Evolutionary conservation across 2,797 vertebrate species (phyloP).

Genomic region (Typhlichthys eigenmanni): DNA sequence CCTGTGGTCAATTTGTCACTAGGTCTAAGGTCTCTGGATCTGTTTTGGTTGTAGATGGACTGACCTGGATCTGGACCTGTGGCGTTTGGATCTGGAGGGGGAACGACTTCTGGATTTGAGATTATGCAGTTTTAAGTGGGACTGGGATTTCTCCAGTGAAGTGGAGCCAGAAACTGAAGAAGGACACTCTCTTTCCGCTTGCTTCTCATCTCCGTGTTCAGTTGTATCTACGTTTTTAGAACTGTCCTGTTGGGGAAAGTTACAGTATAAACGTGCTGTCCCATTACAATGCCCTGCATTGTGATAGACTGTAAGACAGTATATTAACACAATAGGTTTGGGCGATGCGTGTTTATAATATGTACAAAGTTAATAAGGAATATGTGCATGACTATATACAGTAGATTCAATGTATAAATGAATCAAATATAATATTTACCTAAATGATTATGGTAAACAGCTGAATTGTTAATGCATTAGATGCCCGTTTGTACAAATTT

Average conservation of each 20-base stretch:
- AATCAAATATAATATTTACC: no score
- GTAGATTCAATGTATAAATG: no score
- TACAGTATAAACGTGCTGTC: neutral
- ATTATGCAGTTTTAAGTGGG: conserved; percentile 38
- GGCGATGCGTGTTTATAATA: no score
- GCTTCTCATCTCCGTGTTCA: conserved; percentile 32
- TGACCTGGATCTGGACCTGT: conserved; percentile 46
- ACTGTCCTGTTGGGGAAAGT: conserved; percentile 50
- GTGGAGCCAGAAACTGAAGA: conserved; percentile 49
- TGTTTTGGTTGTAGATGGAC: no score
- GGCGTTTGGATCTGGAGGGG: conserved; percentile 20
- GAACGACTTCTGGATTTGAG: conserved; percentile 35
- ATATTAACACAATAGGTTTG: no score
- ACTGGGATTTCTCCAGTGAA: conserved; percentile 31
- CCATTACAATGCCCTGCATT: neutral
- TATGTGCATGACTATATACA: no score
- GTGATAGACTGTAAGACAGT: neutral
- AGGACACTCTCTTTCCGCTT: conserved; percentile 33
- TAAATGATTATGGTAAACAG: no score
- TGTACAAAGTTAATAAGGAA: no score
- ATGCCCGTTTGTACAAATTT: no score
- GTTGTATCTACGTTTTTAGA: conserved; percentile 39
- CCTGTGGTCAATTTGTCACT: no score
- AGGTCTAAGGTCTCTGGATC: no score
- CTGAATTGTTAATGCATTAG: no score